Evolutionary conservation across 2,888 invertebrate species (phyloP).

Genomic region (Pardosa pseudoannulata): DNA sequence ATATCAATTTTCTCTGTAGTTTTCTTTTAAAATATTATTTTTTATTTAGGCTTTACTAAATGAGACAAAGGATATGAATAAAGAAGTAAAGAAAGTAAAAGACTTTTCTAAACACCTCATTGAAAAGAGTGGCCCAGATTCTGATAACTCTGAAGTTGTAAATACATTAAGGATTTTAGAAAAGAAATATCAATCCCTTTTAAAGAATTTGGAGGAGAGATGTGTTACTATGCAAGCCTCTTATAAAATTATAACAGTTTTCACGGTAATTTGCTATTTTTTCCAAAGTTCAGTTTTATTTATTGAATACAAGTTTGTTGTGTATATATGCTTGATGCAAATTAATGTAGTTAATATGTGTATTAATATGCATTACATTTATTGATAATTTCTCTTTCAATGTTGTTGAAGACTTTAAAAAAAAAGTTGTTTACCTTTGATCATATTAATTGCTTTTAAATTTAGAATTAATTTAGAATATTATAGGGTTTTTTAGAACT

Average conservation of each 20-base stretch:
- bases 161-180: constrained; percentile 87
- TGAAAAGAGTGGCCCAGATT: constrained; percentile 84
- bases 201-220: constrained; percentile 86
- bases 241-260: constrained; percentile 89
- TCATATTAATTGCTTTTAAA: no score
- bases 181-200: constrained; percentile 86
- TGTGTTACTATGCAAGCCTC: constrained; percentile 89
- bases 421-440: no score
- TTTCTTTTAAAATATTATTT: neutral
- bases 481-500: no score
- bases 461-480: no score
- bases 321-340: no score
- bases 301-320: no score
- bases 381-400: no score
- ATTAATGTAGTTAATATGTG: no score
- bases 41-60: constrained; percentile 81
- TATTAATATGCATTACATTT: no score
- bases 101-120: constrained; percentile 87
- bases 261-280: constrained; percentile 84
- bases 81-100: constrained; percentile 84
- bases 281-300: no score
- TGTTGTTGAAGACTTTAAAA: no score
- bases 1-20: no score
- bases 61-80: constrained; percentile 87
- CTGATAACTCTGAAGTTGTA: constrained; percentile 85